Percentiles rank a stretch among this genome's conserved stretches.
phyloP scores from a whole-genome alignment of 1,140 invertebrate species.

The Plutomurus gul region DNA sequence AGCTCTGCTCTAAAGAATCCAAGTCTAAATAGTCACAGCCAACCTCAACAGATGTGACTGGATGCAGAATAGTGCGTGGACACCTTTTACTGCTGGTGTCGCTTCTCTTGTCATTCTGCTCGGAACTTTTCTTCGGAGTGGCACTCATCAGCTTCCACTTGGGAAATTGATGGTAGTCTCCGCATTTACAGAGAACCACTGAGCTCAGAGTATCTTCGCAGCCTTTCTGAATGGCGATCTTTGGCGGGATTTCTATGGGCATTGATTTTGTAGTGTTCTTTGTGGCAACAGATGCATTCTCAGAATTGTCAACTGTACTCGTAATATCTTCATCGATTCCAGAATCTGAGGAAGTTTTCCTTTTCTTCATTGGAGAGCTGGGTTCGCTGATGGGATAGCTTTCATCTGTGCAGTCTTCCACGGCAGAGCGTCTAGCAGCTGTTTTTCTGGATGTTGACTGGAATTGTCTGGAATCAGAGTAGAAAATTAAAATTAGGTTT shows the following conservation, averaged over 20 bases:
- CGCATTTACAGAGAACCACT: constrained; percentile 37
- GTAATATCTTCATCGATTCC: constrained; percentile 26
- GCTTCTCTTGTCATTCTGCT: neutral
- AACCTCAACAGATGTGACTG: constrained; percentile 13
- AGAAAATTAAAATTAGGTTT: too few relatives aligned
- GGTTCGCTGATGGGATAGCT: neutral
- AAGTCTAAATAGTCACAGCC: constrained; percentile 5
- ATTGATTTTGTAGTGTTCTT: neutral
- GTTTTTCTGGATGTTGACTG: neutral
- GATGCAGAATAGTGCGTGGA: neutral
- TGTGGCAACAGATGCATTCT: neutral
- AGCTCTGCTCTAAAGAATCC: neutral
- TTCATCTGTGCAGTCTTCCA: neutral
- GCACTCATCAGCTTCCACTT: neutral
- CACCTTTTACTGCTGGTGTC: neutral
- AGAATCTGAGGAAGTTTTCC: constrained; percentile 37
- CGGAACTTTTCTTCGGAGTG: neutral
- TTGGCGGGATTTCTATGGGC: neutral
- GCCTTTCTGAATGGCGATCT: constrained; percentile 33
- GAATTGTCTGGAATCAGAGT: neutral
- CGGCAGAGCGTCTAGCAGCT: neutral
- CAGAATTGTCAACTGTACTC: neutral
- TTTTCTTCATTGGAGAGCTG: constrained; percentile 5
- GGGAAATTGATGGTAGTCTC: constrained; percentile 32
- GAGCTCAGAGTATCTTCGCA: constrained; percentile 8